phyloP scores from a whole-genome alignment of 2,797 vertebrate species.

The Gobionotothen gibberifrons region DNA sequence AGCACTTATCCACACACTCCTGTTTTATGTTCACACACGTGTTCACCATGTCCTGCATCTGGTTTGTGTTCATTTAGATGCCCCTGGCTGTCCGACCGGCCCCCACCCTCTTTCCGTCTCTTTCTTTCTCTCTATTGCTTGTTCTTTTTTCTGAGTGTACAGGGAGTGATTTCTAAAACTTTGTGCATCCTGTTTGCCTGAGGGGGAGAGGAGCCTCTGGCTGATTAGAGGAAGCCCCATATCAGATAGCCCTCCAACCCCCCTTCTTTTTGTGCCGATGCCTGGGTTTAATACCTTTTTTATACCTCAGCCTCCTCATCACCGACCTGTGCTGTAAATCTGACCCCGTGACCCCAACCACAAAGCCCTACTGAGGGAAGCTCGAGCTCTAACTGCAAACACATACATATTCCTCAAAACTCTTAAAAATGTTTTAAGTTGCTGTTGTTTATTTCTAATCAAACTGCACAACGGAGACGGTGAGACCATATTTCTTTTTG shows the following conservation, averaged over 20 bases:
- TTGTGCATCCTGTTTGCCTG: slow-evolving; percentile 72
- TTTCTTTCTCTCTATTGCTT: background rate
- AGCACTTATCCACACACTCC: slow-evolving; percentile 59
- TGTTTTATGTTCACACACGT: slow-evolving; percentile 68
- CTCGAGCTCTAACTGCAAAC: slow-evolving; percentile 13
- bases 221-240: slow-evolving; percentile 76
- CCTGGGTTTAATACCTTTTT: slow-evolving; percentile 55
- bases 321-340: slow-evolving; percentile 41
- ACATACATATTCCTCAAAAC: background rate
- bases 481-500: no score
- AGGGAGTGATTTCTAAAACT: slow-evolving; percentile 54
- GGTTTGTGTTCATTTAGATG: slow-evolving; percentile 77
- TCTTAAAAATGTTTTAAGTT: no score
- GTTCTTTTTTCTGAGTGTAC: slow-evolving; percentile 22
- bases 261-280: slow-evolving; percentile 20
- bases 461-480: no score
- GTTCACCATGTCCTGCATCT: slow-evolving; percentile 71
- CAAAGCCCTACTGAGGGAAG: background rate
- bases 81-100: slow-evolving; percentile 53
- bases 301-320: slow-evolving; percentile 51
- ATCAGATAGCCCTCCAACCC: slow-evolving; percentile 58
- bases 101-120: background rate
- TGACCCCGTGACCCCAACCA: background rate
- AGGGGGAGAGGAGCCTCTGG: slow-evolving; percentile 69
- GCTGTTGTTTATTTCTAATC: no score